These are phyloP conservation scores for Sebastes schlegelii DNA, from an alignment of 2,113 vertebrate species.

Conservation along the genomic window DNA sequence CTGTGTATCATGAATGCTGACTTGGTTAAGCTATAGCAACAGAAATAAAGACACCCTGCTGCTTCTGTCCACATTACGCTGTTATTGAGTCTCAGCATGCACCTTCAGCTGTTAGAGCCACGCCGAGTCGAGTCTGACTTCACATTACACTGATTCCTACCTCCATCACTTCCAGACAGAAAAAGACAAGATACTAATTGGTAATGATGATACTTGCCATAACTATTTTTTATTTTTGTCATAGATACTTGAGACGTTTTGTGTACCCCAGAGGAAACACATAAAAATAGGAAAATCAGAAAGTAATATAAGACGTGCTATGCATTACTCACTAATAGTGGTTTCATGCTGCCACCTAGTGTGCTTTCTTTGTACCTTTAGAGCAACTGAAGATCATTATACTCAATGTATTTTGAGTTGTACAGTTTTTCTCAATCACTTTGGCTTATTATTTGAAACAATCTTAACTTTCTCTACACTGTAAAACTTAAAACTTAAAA, in stretches of 20 bases:
- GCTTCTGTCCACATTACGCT: constrained; percentile 58
- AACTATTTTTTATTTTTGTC: neutral
- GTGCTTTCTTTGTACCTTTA: neutral
- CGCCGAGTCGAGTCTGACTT: neutral
- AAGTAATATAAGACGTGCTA: neutral
- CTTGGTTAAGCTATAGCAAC: constrained; percentile 71
- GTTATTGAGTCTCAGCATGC: constrained; percentile 24
- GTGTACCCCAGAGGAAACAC: neutral
- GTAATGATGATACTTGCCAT: neutral
- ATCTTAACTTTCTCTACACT: no score
- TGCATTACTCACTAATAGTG: neutral
- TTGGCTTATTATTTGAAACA: no score
- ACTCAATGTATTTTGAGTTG: no score
- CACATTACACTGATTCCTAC: neutral
- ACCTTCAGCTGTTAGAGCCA: neutral
- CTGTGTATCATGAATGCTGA: constrained; percentile 78
- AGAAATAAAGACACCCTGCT: constrained; percentile 78
- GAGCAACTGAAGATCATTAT: neutral
- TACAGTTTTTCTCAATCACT: no score
- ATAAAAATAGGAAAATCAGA: neutral
- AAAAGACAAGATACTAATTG: neutral
- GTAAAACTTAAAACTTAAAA: no score
- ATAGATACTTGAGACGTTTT: neutral
- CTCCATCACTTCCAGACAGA: neutral
- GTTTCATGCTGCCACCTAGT: constrained; percentile 7